phyloP scores from a whole-genome alignment of 2,888 invertebrate genomes.

The Cantharis rufa region DNA sequence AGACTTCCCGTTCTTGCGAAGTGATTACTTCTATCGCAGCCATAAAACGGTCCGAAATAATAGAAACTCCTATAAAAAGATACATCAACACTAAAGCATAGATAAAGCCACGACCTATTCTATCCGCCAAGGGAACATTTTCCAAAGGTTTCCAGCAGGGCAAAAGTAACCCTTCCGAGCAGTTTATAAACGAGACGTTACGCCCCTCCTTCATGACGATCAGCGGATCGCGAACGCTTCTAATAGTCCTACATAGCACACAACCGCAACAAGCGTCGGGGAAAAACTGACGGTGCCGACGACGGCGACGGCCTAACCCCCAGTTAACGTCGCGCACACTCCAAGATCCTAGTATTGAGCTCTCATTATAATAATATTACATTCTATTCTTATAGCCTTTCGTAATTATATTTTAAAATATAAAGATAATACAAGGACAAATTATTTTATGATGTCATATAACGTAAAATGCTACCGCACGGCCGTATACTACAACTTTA shows the following conservation, averaged over 20 bases:
- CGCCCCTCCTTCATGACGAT: slow-evolving; percentile 37
- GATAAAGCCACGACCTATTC: slow-evolving; percentile 82
- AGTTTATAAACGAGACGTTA: slow-evolving; percentile 53
- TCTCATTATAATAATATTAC: slow-evolving; percentile 28
- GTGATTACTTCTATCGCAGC: slow-evolving; percentile 98
- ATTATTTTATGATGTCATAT: background rate
- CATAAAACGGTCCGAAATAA: slow-evolving; percentile 99
- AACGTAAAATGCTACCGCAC: background rate
- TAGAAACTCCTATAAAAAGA: slow-evolving; percentile 98
- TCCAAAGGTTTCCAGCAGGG: slow-evolving; percentile 88
- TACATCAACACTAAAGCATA: slow-evolving; percentile 91
- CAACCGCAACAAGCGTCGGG: slow-evolving; percentile 35
- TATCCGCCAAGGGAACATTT: slow-evolving; percentile 74
- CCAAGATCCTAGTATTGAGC: slow-evolving; percentile 34
- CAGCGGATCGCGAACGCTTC: slow-evolving; percentile 27
- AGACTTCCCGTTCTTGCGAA: slow-evolving; percentile 93
- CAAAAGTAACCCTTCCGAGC: slow-evolving; percentile 83
- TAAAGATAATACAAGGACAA: slow-evolving; percentile 13
- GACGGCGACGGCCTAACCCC: slow-evolving; percentile 40
- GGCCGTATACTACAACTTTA: background rate
- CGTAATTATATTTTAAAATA: slow-evolving; percentile 14
- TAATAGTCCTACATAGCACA: slow-evolving; percentile 33
- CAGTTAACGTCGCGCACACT: slow-evolving; percentile 41
- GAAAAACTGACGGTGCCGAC: slow-evolving; percentile 38
- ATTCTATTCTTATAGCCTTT: slow-evolving; percentile 19